Base-by-base conservation (phyloP, 1,140 invertebrate genomes). In the Tetramorium parvispinum region DNA sequence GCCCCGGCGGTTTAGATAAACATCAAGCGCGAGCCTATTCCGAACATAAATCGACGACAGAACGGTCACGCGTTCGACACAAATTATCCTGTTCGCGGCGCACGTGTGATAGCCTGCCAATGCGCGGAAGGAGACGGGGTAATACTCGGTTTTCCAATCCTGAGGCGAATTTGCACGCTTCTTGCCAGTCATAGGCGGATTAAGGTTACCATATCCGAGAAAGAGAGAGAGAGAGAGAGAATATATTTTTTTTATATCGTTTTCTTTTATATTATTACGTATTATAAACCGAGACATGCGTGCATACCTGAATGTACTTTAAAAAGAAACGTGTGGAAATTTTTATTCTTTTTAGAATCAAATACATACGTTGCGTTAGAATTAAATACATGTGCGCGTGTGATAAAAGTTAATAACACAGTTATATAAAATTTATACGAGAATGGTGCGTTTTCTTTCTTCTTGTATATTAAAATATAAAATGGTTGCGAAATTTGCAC, bases 61-160 rank as follows among this genome's bases (percentile, higher is more conserved):
- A 78, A 77, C 66, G 86, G 87, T 92, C 91, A 92, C 91, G 91
- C 86, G 90, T 89, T 88, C 90, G 89, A 88, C 91, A 92, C 90
- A 87, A 91, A 92, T 92, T 88, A 91, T 88, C 86, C 82, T 87
- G 85, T 77, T 83, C 85, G 55, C 85, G 70, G 85, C 63, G 61
- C 88, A 88, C 88, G 87, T 88, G 88, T 88, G 88, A 89, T 89
- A 89, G 51, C 32, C 53, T 66, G 27, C 49, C 63, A 71, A 65
- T 51, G 32, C n/a, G 73, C 53, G 55, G 61, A 85, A 59, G 57
- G 73, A 73, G 87, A 88, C 79, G 77, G 46, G 85, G 32, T 88
- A 77, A 87, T 85, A 73, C 53, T 49, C 32, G 81, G 83, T 89
- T 89, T 89, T 87, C 88, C 88, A 88, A 88, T 86, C 82, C 61